Percentiles rank a stretch among this genome's conserved stretches.
Conservation (phyloP, 2,888 invertebrate genomes). For the Amiota minor region DNA sequence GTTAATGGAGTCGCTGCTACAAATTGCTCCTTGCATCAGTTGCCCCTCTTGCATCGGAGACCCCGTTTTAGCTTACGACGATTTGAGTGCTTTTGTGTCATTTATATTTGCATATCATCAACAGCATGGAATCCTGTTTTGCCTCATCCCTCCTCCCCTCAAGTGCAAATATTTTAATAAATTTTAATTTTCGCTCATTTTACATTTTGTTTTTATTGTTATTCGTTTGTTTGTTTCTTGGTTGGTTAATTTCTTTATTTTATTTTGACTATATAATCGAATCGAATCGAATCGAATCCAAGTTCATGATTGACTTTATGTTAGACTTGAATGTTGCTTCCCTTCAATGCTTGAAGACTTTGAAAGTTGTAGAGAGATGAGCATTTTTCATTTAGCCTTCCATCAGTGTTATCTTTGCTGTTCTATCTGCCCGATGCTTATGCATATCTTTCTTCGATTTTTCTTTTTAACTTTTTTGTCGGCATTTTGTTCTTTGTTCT, state of each 20-base stretch:
- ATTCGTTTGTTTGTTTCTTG: not conserved
- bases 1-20: slow-evolving; percentile 66
- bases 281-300: too few relatives aligned
- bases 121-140: slow-evolving; percentile 7
- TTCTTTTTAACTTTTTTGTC: slow-evolving; percentile 44
- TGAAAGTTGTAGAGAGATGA: not conserved
- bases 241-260: not conserved
- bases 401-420: slow-evolving; percentile 22
- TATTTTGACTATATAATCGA: too few relatives aligned
- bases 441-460: slow-evolving; percentile 34
- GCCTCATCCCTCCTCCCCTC: not conserved
- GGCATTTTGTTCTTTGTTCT: slow-evolving; percentile 59
- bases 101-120: slow-evolving; percentile 30
- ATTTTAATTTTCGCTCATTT: slow-evolving; percentile 52
- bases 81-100: slow-evolving; percentile 37
- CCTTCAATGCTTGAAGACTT: too few relatives aligned
- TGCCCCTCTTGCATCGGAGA: not conserved
- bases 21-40: slow-evolving; percentile 54
- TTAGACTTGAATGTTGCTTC: too few relatives aligned
- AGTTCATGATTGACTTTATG: too few relatives aligned
- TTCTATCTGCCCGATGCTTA: slow-evolving; percentile 33
- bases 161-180: slow-evolving; percentile 52
- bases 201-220: slow-evolving; percentile 32
- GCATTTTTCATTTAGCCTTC: slow-evolving; percentile 4
- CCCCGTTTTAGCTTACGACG: not conserved